Evolutionary conservation across 2,888 invertebrate species (phyloP).

Genomic region (Glyphotaelius pellucidus): DNA sequence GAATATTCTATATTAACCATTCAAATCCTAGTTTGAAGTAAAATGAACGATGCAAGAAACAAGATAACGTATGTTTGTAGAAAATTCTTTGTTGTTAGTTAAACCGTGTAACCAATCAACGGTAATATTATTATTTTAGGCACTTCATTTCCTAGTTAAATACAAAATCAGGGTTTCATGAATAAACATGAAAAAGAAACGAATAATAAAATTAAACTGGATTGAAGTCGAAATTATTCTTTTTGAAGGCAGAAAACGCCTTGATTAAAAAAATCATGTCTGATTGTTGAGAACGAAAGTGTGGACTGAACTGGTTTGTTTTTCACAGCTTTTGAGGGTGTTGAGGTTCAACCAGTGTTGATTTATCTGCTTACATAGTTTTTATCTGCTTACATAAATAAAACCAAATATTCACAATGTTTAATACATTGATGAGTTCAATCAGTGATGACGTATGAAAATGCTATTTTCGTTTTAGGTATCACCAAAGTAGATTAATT

Average conservation of each 20-base stretch:
- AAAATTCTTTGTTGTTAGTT: background rate
- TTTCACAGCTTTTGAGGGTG: background rate
- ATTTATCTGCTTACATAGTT: background rate
- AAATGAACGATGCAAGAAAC: too few species aligned
- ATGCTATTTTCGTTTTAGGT: background rate
- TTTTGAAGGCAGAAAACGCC: too few species aligned
- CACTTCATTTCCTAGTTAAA: background rate
- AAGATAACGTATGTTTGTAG: too few species aligned
- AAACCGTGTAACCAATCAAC: background rate
- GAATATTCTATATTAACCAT: background rate
- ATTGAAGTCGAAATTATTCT: background rate
- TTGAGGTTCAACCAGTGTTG: background rate
- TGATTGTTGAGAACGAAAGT: background rate
- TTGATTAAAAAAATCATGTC: background rate
- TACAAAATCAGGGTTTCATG: background rate
- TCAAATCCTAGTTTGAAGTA: too few species aligned
- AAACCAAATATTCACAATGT: background rate
- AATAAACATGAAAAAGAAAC: background rate
- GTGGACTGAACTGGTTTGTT: background rate
- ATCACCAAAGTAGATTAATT: background rate
- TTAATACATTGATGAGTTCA: background rate
- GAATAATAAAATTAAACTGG: background rate
- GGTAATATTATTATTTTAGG: background rate
- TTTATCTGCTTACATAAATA: background rate
- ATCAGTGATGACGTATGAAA: background rate